Base-by-base conservation (phyloP, 2,113 vertebrate species). In the Glareola pratincola region DNA sequence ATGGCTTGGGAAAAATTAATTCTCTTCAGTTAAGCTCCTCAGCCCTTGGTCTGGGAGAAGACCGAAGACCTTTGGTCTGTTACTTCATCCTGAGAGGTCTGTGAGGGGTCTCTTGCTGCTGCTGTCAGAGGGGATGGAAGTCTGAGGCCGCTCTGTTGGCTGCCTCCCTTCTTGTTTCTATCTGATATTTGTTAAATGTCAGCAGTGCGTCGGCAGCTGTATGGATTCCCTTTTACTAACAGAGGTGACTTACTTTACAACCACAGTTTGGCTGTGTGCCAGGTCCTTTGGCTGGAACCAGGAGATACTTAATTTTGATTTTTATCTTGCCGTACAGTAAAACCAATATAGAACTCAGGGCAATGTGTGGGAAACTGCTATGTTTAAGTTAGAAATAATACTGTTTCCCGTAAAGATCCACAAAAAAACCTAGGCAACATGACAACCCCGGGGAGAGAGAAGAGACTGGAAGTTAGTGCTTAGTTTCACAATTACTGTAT, bases 161-260 rank as follows among this genome's bases (percentile, higher is more conserved):
- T 53, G 53, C 41, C 63, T 50, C 74, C 22, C 45, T 83, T 32
- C 71, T 62, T 50, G 56, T 43, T 88, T 5, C 0, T 94, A 9
- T 62, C 51, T 73, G 41, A 62, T 88, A 27, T 22, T 91, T 93
- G 78, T 66, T 83, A 85, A 93, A 90, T 94, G 93, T 53, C 88
- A 93, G 69, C 66, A 39, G 39, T 34, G 13, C 57, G 69, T 20
- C 4, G 12, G 90, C 57, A 76, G 71, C 68, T 74, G 34, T 14
- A 24, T 41, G 67, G 80, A 34, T 69, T 78, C n/a, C 43, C 39
- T 72, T 96, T 88, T 66, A 14, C 59, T 57, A 41, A 47, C 37
- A 78, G 74, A 85, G 59, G 82, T 93, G 82, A 62, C 85, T 95
- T 50, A 64, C 20, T 91, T 57, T 59, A 62, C 74, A 69, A 2